A percentile compares a stretch with the other conserved stretches of the same genome.
These are phyloP conservation scores for Phalacrocorax aristotelis DNA, from an alignment of 2,113 vertebrate genomes.

Conservation along the genomic window DNA sequence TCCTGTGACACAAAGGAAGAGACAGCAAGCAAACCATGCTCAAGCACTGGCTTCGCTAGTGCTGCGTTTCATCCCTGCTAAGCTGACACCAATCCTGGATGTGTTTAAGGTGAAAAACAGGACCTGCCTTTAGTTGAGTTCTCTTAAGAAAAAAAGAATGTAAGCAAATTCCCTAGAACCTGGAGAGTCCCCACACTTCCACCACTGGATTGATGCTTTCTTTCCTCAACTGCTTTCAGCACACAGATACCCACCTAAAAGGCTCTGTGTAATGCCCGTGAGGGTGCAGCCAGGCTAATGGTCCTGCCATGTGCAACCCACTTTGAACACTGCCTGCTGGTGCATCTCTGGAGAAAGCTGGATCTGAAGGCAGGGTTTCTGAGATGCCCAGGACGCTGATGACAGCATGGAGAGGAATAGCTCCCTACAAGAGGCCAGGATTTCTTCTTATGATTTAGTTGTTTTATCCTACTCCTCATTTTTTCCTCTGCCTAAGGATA, in stretches of 20 bases:
- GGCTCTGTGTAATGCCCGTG: neutral
- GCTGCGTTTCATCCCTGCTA: neutral
- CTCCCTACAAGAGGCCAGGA: neutral
- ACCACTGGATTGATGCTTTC: neutral
- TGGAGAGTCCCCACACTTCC: neutral
- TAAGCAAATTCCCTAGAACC: neutral
- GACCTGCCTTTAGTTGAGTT: neutral
- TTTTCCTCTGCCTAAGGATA: neutral
- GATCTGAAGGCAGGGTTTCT: neutral
- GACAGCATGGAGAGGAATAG: neutral
- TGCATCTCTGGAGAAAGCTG: neutral
- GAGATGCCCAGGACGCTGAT: neutral
- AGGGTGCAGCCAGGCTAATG: neutral
- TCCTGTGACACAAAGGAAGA: neutral
- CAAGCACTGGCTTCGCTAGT: neutral
- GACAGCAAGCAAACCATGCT: neutral
- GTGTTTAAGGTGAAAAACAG: neutral
- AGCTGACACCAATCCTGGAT: neutral
- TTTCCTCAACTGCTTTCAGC: neutral
- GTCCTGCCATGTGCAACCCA: neutral
- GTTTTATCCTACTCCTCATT: neutral
- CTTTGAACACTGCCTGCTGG: neutral
- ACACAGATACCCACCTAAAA: rapidly evolving
- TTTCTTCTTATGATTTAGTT: neutral
- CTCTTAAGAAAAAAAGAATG: neutral